A percentile compares a stretch with the other conserved stretches of the same genome.
Conservation (phyloP, 2,113 vertebrate genomes). For the Halcyon malimbica region DNA sequence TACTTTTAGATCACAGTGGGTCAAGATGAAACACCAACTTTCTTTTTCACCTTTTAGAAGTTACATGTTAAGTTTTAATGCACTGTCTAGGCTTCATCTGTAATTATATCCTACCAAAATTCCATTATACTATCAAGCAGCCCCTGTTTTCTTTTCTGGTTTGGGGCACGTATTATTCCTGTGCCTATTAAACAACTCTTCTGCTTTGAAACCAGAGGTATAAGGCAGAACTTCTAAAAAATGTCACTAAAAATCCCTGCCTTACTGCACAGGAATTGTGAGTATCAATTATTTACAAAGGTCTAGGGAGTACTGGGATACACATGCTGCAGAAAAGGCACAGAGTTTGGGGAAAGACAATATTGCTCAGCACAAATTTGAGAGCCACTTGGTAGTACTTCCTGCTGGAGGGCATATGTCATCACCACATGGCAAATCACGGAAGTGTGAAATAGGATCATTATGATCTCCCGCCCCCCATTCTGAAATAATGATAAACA, state of each 20-base stretch:
- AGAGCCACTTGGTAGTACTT: neutral
- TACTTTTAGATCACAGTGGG: neutral
- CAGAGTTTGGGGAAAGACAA: neutral
- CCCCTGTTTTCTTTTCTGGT: neutral
- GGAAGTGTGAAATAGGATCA: slow-evolving; percentile 1
- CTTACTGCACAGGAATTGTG: neutral
- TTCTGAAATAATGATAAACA: neutral
- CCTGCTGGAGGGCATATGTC: neutral
- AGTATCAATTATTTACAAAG: neutral
- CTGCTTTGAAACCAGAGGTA: neutral
- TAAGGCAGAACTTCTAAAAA: neutral
- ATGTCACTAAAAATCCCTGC: fast-evolving
- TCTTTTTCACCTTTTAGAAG: neutral
- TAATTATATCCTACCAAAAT: neutral
- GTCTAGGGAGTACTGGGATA: neutral
- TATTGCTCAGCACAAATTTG: neutral
- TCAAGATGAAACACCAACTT: neutral
- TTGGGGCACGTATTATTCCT: too few relatives aligned
- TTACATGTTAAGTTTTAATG: neutral
- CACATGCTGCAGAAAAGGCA: neutral
- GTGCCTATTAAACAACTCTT: neutral
- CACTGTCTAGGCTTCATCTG: neutral
- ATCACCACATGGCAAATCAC: neutral
- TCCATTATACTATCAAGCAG: neutral
- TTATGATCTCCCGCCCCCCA: neutral